phyloP scores from a whole-genome alignment of 2,888 invertebrate species.

The Unio pictorum region DNA sequence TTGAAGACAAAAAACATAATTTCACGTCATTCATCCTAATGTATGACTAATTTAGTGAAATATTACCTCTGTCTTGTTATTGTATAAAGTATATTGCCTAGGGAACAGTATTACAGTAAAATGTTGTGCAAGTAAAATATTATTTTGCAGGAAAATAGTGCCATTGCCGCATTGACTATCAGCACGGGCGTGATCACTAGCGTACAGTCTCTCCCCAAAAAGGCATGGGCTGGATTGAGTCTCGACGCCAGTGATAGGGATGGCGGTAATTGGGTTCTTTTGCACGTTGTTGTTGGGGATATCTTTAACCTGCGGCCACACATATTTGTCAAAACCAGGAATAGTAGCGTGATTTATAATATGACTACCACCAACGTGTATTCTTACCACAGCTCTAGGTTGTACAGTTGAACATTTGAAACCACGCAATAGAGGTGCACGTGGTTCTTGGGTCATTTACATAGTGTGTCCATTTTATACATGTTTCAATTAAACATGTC shows the following conservation, averaged over 20 bases:
- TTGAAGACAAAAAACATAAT: too few species aligned
- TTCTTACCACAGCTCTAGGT: too few species aligned
- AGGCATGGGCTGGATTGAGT: slow-evolving; percentile 35
- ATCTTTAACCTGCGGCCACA: background rate
- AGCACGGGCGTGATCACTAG: slow-evolving; percentile 20
- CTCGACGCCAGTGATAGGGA: slow-evolving; percentile 52
- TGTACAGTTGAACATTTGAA: too few species aligned
- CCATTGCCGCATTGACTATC: slow-evolving; percentile 42
- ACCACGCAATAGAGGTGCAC: too few species aligned
- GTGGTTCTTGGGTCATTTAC: too few species aligned
- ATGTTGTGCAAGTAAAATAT: background rate
- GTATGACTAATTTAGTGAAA: too few species aligned
- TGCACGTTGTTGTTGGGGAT: background rate
- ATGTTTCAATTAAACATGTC: too few species aligned
- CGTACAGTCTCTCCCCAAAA: slow-evolving; percentile 34
- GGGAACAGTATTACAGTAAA: too few species aligned
- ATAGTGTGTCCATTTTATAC: too few species aligned
- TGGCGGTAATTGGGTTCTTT: slow-evolving; percentile 35
- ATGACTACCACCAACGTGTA: background rate
- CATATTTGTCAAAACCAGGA: background rate
- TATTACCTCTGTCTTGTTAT: too few species aligned
- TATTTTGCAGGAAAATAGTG: slow-evolving; percentile 47
- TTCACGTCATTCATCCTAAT: too few species aligned
- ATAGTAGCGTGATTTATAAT: background rate
- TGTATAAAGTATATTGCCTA: too few species aligned